phyloP scores from a whole-genome alignment of 2,113 vertebrate genomes.

The Dromas ardeola region DNA sequence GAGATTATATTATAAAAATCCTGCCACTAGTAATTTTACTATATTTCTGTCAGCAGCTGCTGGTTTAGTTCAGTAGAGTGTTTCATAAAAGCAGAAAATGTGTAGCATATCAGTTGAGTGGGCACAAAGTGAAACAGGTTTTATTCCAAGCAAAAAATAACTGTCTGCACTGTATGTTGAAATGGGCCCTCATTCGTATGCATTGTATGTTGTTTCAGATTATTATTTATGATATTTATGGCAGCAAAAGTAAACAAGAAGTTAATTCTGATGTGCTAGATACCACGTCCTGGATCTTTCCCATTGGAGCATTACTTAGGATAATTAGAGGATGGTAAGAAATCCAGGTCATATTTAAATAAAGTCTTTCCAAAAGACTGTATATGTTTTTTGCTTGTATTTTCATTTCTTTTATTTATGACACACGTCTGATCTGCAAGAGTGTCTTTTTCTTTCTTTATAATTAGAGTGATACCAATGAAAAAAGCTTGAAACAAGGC shows the following conservation, averaged over 20 bases:
- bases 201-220: slow-evolving; percentile 74
- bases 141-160: background rate
- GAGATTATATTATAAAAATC: background rate
- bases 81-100: background rate
- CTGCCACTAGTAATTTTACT: background rate
- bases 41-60: background rate
- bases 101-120: background rate
- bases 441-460: background rate
- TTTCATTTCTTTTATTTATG: slow-evolving; percentile 6
- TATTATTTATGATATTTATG: slow-evolving; percentile 76
- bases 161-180: background rate
- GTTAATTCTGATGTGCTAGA: slow-evolving; percentile 74
- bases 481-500: background rate
- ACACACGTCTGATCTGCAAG: background rate
- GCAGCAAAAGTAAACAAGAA: slow-evolving; percentile 76
- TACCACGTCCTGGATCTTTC: slow-evolving; percentile 75
- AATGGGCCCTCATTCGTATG: background rate
- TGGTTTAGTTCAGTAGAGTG: background rate
- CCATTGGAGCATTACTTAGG: slow-evolving; percentile 71
- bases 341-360: slow-evolving; percentile 22
- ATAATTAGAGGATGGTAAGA: slow-evolving; percentile 86
- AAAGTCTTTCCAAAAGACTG: background rate
- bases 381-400: background rate
- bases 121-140: background rate
- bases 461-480: background rate